These are phyloP conservation scores for Spea bombifrons DNA, from an alignment of 2,113 vertebrate genomes.

Conservation along the genomic window DNA sequence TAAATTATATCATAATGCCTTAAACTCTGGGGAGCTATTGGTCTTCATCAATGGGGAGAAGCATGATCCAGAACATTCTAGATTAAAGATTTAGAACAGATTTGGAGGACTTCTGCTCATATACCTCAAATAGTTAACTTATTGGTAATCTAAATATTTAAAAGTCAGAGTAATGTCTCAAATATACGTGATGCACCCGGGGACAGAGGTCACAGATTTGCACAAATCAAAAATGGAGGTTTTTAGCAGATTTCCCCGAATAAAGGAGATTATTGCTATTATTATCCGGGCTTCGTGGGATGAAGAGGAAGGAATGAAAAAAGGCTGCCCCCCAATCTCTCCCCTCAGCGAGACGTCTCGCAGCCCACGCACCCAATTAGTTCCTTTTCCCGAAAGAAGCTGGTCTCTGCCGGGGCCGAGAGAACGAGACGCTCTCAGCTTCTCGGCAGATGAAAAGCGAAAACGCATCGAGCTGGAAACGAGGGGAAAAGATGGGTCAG, in stretches of 20 bases:
- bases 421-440: conserved; percentile 13
- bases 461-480: not conserved
- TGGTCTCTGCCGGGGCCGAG: not conserved
- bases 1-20: no score
- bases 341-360: not conserved
- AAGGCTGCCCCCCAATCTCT: not conserved
- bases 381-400: not conserved
- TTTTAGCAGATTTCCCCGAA: conserved; percentile 57
- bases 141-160: no score
- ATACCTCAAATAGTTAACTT: no score
- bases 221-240: not conserved
- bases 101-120: no score
- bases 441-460: not conserved
- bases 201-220: conserved; percentile 29
- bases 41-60: no score
- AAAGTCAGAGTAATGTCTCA: no score
- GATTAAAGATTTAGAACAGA: no score
- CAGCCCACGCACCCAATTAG: conserved; percentile 31
- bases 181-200: no score
- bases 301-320: conserved; percentile 31
- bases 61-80: no score
- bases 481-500: not conserved
- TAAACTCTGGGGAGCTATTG: no score
- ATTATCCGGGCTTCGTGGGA: conserved; percentile 37
- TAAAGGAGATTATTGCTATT: conserved; percentile 56